Conservation (phyloP, 2,797 vertebrate species). For the Tokudaia tokunoshimensis region DNA sequence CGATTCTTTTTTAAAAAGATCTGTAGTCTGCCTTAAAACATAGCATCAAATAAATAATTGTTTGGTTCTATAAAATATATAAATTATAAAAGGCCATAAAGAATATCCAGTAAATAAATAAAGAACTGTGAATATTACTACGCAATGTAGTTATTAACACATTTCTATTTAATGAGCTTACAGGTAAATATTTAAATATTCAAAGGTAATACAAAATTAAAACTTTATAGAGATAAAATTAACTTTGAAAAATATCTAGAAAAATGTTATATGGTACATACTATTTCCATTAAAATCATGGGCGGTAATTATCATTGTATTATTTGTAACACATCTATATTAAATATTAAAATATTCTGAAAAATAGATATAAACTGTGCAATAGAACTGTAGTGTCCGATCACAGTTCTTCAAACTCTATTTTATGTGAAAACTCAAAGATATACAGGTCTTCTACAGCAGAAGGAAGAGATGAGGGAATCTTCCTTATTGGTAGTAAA, state of each 20-base stretch:
- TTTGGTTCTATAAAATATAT: not conserved
- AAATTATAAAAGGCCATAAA: not conserved
- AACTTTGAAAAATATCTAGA: not conserved
- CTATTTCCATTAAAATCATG: not conserved
- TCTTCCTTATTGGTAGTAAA: not conserved
- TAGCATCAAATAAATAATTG: not conserved
- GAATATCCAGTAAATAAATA: not conserved
- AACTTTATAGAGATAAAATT: not conserved
- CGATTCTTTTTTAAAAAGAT: not conserved
- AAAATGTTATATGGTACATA: not conserved
- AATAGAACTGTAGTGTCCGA: not conserved
- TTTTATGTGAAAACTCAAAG: not conserved
- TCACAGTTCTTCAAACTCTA: not conserved
- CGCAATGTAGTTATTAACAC: not conserved
- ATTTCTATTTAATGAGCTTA: not conserved
- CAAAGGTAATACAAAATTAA: not conserved
- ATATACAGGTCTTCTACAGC: not conserved
- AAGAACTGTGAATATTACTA: not conserved
- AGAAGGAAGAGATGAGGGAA: not conserved
- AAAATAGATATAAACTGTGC: not conserved
- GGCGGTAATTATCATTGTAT: not conserved
- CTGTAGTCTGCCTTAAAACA: not conserved
- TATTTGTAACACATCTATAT: not conserved
- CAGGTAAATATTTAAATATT: conserved; percentile 21
- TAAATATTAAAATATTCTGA: not conserved